phyloP scores from a whole-genome alignment of 2,888 invertebrate species.

The Hartigia nigra region DNA sequence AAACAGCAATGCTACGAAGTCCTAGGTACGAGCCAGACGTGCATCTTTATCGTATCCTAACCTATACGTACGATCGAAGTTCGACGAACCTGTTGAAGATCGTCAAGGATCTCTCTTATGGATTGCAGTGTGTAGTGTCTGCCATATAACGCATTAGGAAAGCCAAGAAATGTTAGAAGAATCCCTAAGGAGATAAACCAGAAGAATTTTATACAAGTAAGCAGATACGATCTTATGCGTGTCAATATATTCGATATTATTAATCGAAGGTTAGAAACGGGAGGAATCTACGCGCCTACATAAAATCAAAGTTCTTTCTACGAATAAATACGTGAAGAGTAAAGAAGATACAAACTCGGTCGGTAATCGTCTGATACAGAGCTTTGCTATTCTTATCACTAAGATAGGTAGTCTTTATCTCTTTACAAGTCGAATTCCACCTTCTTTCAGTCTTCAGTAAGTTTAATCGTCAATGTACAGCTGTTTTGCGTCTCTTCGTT shows the following conservation, averaged over 20 bases:
- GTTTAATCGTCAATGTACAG: background rate
- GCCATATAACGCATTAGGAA: background rate
- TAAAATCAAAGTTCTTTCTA: background rate
- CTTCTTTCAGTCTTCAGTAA: background rate
- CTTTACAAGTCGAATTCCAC: background rate
- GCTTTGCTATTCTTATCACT: background rate
- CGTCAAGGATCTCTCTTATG: background rate
- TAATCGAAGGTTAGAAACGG: background rate
- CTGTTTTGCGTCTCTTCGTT: background rate
- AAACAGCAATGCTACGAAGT: constrained; percentile 35
- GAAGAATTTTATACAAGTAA: background rate
- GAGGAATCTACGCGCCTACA: background rate
- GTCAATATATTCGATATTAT: background rate
- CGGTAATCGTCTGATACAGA: background rate
- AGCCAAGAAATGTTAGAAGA: background rate
- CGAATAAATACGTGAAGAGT: background rate
- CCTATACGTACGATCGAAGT: constrained; percentile 35
- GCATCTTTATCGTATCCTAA: constrained; percentile 49
- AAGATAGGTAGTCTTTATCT: background rate
- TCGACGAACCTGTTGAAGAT: constrained; percentile 40
- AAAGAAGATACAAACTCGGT: background rate
- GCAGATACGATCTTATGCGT: background rate
- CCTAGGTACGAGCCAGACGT: constrained; percentile 46
- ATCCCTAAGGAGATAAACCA: background rate
- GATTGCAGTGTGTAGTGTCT: background rate